These are phyloP conservation scores for Acronicta alni DNA, from an alignment of 2,888 invertebrate genomes.

Conservation along the genomic window DNA sequence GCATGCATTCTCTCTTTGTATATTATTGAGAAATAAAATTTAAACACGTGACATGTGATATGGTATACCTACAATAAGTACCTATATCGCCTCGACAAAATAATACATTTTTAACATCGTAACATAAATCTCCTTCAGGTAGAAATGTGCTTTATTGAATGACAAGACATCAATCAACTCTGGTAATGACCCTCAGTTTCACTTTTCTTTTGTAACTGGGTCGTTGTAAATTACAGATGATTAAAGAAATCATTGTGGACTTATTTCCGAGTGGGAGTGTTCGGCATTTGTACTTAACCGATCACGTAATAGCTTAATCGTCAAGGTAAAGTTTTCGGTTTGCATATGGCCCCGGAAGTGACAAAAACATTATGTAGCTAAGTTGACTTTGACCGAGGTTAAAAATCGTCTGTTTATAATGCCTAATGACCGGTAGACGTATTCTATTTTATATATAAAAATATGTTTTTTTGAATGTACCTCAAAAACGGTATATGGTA, in stretches of 20 bases:
- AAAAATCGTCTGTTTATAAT: slow-evolving; percentile 59
- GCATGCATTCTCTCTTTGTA: slow-evolving; percentile 15
- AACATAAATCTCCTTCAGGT: slow-evolving; percentile 63
- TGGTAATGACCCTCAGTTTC: slow-evolving; percentile 71
- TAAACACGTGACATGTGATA: background rate
- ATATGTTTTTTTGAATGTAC: slow-evolving; percentile 13
- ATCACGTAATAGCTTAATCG: slow-evolving; percentile 59
- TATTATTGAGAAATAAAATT: slow-evolving; percentile 10
- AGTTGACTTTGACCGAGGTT: slow-evolving; percentile 66
- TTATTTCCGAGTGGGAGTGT: slow-evolving; percentile 68
- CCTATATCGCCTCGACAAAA: slow-evolving; percentile 16
- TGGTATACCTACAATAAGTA: too few relatives aligned
- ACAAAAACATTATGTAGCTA: slow-evolving; percentile 64
- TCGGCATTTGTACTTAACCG: slow-evolving; percentile 53
- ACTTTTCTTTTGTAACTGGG: slow-evolving; percentile 72
- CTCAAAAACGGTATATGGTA: slow-evolving; percentile 16
- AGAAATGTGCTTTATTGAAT: slow-evolving; percentile 63
- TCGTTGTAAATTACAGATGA: slow-evolving; percentile 61
- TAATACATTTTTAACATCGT: slow-evolving; percentile 17
- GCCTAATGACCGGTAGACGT: slow-evolving; percentile 51
- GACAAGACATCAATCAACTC: slow-evolving; percentile 69
- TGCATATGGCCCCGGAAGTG: slow-evolving; percentile 73
- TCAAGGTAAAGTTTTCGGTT: slow-evolving; percentile 66
- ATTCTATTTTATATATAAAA: slow-evolving; percentile 15
- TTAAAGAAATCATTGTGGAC: slow-evolving; percentile 65